phyloP scores from a whole-genome alignment of 2,888 invertebrate species.

The Hyposoter didymator region DNA sequence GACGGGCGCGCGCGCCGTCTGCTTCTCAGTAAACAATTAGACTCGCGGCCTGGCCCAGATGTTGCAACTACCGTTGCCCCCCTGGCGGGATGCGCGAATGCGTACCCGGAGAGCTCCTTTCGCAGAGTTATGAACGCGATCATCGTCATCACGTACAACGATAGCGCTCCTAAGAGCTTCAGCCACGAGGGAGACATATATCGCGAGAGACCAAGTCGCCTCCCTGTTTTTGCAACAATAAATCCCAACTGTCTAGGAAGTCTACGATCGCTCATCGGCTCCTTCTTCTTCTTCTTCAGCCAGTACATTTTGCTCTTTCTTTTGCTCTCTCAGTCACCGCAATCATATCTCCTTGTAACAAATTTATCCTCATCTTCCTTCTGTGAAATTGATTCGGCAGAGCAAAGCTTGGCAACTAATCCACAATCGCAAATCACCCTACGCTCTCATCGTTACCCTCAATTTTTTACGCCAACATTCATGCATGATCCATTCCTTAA shows the following conservation, averaged over 20 bases:
- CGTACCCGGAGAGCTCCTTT: conserved; percentile 46
- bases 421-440: conserved; percentile 49
- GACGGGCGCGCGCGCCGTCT: conserved; percentile 57
- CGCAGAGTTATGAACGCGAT: conserved; percentile 66
- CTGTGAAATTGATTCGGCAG: conserved; percentile 54
- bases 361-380: conserved; percentile 40
- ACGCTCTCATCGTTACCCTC: conserved; percentile 16
- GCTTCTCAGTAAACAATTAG: conserved; percentile 78
- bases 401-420: conserved; percentile 6
- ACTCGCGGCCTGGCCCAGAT: conserved; percentile 73
- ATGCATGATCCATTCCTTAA: conserved; percentile 4
- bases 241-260: conserved; percentile 26
- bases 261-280: conserved; percentile 30
- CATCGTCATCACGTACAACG: conserved; percentile 57
- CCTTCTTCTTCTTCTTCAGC: not conserved
- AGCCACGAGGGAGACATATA: not conserved
- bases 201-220: not conserved
- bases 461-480: conserved; percentile 27
- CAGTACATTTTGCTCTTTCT: not conserved
- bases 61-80: conserved; percentile 73
- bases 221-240: conserved; percentile 6
- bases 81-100: conserved; percentile 58
- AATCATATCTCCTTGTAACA: conserved; percentile 56
- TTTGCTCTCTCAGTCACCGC: conserved; percentile 18
- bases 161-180: conserved; percentile 28